phyloP scores from a whole-genome alignment of 1,140 invertebrate genomes.

The Bombus difficillimus region DNA sequence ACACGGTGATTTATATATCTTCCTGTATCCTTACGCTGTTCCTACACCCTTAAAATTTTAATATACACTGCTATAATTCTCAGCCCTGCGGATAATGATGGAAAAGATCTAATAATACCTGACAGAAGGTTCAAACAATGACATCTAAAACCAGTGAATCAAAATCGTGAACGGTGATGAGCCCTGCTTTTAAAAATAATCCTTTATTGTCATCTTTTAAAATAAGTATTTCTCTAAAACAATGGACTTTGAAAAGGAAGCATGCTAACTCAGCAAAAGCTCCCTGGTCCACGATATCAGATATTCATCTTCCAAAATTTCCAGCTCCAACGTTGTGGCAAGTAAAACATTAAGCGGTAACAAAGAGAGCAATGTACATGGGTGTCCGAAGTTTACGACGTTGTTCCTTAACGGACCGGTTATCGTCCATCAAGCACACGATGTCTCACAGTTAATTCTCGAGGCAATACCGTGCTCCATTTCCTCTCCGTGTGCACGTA shows the following conservation, averaged over 20 bases:
- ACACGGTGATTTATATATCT: not conserved
- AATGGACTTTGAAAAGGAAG: too few species aligned
- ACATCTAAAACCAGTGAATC: too few species aligned
- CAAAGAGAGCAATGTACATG: not conserved
- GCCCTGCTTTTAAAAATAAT: too few species aligned
- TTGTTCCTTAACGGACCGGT: not conserved
- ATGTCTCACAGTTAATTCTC: constrained; percentile 16
- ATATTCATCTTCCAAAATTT: not conserved
- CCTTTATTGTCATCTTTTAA: too few species aligned
- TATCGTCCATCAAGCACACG: constrained; percentile 19
- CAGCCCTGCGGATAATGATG: not conserved
- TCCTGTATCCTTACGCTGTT: not conserved
- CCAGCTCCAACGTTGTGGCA: not conserved
- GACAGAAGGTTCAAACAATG: too few species aligned
- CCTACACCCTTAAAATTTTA: not conserved
- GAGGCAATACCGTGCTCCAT: not conserved
- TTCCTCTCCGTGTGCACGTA: constrained; percentile 3
- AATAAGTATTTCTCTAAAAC: too few species aligned
- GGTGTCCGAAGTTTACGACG: constrained; percentile 16
- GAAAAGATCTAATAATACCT: not conserved
- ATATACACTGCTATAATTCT: not conserved
- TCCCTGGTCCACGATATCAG: too few species aligned
- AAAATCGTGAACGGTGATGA: too few species aligned
- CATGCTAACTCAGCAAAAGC: too few species aligned
- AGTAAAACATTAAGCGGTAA: not conserved